phyloP scores from a whole-genome alignment of 2,797 vertebrate species.

The Lepus townsendii region DNA sequence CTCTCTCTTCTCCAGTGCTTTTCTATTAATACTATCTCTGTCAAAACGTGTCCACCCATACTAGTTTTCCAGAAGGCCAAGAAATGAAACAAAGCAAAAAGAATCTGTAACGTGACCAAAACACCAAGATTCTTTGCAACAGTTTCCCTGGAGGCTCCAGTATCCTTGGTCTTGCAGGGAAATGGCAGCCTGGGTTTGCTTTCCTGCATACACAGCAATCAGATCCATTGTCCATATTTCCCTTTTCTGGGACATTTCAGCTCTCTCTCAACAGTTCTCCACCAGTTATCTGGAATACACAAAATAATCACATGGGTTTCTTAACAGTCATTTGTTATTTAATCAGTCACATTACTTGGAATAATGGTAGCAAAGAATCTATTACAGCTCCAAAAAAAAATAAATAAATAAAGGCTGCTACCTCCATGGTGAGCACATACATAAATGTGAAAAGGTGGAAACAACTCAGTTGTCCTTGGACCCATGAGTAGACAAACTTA shows the following conservation, averaged over 20 bases:
- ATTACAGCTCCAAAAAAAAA: neutral
- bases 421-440: neutral
- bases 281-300: neutral
- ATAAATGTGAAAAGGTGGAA: neutral
- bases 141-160: neutral
- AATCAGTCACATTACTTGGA: neutral
- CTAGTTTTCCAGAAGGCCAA: neutral
- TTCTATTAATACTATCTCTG: neutral
- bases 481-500: neutral
- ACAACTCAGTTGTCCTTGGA: neutral
- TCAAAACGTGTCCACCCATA: neutral
- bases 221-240: neutral
- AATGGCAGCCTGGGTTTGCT: neutral
- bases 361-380: neutral
- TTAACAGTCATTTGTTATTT: slow-evolving; percentile 12
- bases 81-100: neutral
- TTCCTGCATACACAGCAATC: neutral
- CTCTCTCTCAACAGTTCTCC: neutral
- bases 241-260: neutral
- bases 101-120: neutral
- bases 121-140: neutral
- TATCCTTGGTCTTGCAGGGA: neutral
- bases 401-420: neutral
- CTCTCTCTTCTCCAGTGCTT: neutral
- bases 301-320: neutral